Percentiles rank a stretch among this genome's conserved stretches.
These are phyloP conservation scores for Thumatha senex DNA, from an alignment of 2,888 invertebrate species.

Conservation along the genomic window DNA sequence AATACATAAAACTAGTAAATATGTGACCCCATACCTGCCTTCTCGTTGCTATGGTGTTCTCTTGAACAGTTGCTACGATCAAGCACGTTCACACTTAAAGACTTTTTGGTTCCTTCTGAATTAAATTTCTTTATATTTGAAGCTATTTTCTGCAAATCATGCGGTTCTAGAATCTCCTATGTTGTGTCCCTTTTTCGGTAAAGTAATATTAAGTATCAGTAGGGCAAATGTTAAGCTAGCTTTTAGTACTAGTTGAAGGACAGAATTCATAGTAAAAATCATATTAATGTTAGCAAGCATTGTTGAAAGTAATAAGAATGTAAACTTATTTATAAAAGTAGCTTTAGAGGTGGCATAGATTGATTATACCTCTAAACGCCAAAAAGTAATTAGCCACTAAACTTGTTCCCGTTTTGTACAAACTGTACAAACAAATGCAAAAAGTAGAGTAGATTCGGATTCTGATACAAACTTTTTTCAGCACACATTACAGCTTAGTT, in stretches of 20 bases:
- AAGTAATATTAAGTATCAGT: slow-evolving; percentile 11
- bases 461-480: no score
- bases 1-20: not conserved
- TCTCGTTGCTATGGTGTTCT: not conserved
- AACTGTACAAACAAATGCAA: not conserved
- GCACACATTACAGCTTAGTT: no score
- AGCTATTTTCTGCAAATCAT: slow-evolving; percentile 50
- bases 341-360: no score
- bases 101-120: slow-evolving; percentile 14
- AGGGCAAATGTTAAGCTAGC: slow-evolving; percentile 10
- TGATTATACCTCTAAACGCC: no score
- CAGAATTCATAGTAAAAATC: not conserved
- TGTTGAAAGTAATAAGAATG: no score
- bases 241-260: not conserved
- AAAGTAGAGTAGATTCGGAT: no score
- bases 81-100: slow-evolving; percentile 17
- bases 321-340: no score
- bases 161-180: slow-evolving; percentile 23
- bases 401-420: no score
- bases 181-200: slow-evolving; percentile 25
- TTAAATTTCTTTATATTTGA: not conserved
- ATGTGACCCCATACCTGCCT: not conserved
- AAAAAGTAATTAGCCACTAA: no score
- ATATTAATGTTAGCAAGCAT: no score
- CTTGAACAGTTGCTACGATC: not conserved